A percentile compares a stretch with the other conserved stretches of the same genome.
Evolutionary conservation across 2,113 vertebrate genomes (phyloP).

Genomic region (Benitochromis conjunctus): DNA sequence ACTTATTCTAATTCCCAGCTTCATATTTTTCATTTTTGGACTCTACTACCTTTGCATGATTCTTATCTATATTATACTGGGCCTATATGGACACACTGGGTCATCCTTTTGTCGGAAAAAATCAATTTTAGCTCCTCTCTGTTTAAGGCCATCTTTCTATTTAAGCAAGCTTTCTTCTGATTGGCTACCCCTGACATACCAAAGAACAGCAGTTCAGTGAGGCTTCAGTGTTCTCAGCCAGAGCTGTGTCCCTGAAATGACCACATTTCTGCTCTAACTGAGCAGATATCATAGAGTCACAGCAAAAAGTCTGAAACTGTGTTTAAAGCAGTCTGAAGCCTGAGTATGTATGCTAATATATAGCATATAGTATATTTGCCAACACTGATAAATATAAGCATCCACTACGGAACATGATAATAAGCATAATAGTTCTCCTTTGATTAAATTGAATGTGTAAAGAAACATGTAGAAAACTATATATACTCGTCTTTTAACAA

Average conservation of each 20-base stretch:
- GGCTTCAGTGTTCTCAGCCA: background rate
- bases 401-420: background rate
- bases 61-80: background rate
- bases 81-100: background rate
- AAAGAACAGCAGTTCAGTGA: background rate
- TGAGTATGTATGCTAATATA: background rate
- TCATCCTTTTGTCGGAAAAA: background rate
- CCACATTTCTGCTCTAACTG: rapidly evolving
- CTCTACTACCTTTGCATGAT: background rate
- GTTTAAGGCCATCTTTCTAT: background rate
- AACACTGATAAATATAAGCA: background rate
- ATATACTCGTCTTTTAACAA: background rate
- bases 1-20: background rate
- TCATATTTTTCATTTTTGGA: background rate
- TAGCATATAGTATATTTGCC: background rate
- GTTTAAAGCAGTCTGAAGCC: background rate
- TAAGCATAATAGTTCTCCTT: background rate
- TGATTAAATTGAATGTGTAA: background rate
- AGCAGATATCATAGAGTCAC: rapidly evolving
- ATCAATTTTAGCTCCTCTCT: background rate
- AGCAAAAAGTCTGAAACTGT: background rate
- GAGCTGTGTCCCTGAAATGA: background rate
- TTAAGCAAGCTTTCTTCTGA: background rate
- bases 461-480: background rate
- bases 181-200: background rate